Evolutionary conservation across 1,140 invertebrate species (phyloP), one percentile per base, ranked within the genome.

Genomic region (Bicyclus anynana): DNA sequence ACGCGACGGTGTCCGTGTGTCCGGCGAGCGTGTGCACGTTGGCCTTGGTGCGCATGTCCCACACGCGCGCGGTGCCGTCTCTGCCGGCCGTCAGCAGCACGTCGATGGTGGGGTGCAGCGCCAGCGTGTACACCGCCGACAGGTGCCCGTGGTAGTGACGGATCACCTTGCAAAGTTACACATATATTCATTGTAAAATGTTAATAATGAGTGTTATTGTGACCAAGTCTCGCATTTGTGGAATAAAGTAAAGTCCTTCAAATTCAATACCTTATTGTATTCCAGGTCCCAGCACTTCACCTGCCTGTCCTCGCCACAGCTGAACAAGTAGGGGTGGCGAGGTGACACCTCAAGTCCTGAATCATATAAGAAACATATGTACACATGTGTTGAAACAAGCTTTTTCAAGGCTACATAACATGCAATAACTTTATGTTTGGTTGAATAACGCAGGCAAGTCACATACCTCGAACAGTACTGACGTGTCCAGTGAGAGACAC

Each of bases 231-330:
- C n/a, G n/a, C n/a, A n/a, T n/a, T n/a, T n/a, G n/a, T n/a, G n/a
- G n/a, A n/a, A n/a, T n/a, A n/a, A n/a, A n/a, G n/a, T n/a, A n/a
- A n/a, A n/a, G n/a, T n/a, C n/a, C n/a, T n/a, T n/a, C n/a, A n/a
- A n/a, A n/a, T n/a, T n/a, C n/a, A n/a, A n/a, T 64, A 87, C 97
- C 91, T 99, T 99, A 83, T 99, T 99, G 65, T 99, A 98, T 87
- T 99, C 98, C 9, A 99, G 91, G 90, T 99, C 98, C 98, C 98
- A 99, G 84, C 98, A 99, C 90, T 99, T 99, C 0, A 99, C 98
- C 90, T 99, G 97, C 75, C 99, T 94, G 89, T 99, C 99, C 92
- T 99, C 99, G 17, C 98, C 98, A 89, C 97, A 99, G 69, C 97
- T 99, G 89, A 99, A 99, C 16, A 99, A 89, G 87, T 99, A 99